Conservation (phyloP, 2,797 vertebrate genomes). For the Rhincodon typus region DNA sequence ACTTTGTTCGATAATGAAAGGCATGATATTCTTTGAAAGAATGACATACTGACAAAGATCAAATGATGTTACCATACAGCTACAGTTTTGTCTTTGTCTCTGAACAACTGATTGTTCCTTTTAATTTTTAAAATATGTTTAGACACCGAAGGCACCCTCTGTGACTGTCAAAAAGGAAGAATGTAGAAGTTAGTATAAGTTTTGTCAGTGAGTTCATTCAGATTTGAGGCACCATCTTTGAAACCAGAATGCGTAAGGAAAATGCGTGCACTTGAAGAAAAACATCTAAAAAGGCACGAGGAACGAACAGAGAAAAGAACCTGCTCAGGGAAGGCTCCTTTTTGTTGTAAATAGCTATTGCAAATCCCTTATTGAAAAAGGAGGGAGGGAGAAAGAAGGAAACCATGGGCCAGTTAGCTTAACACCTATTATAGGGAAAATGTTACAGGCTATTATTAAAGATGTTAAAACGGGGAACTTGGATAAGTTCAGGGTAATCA, state of each 20-base stretch:
- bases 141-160: not conserved
- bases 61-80: not conserved
- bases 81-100: not conserved
- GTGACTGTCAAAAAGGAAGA: not conserved
- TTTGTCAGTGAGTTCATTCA: not conserved
- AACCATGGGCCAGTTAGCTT: no score
- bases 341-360: no score
- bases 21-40: conserved; percentile 18
- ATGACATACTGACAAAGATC: conserved; percentile 5
- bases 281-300: not conserved
- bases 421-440: no score
- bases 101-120: conserved; percentile 21
- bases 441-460: no score
- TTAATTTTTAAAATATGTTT: conserved; percentile 12
- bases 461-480: no score
- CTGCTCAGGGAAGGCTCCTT: no score
- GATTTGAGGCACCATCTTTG: not conserved
- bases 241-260: not conserved
- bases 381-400: no score
- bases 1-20: conserved; percentile 13
- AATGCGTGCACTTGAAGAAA: not conserved
- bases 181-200: not conserved
- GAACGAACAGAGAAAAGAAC: not conserved
- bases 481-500: no score
- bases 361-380: no score